phyloP scores from a whole-genome alignment of 2,797 vertebrate species.

The Lepilemur ruficaudatus region DNA sequence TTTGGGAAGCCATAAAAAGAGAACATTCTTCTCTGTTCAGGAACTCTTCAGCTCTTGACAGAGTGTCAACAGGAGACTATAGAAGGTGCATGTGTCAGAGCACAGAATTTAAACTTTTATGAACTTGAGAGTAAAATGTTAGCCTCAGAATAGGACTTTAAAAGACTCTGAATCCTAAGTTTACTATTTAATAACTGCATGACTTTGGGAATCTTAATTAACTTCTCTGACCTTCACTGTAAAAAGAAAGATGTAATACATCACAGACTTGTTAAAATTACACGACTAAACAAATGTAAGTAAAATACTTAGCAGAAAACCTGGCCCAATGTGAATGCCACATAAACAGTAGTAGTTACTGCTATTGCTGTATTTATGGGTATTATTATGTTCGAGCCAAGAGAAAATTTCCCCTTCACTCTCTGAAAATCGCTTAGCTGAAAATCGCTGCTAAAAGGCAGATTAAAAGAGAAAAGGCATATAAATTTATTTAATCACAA shows the following conservation, averaged over 20 bases:
- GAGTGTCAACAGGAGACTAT: not conserved
- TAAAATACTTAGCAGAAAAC: slow-evolving; percentile 28
- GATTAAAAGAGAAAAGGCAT: not conserved
- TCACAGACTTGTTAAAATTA: slow-evolving; percentile 38
- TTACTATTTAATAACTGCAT: not conserved
- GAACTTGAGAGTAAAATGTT: not conserved
- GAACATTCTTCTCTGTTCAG: not conserved
- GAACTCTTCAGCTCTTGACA: not conserved
- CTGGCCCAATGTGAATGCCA: not conserved
- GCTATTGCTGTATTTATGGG: not conserved
- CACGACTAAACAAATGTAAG: not conserved
- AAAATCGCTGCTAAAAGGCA: not conserved
- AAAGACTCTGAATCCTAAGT: not conserved
- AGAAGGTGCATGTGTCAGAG: not conserved
- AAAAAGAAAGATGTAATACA: not conserved
- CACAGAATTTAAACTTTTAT: slow-evolving; percentile 28
- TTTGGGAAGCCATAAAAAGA: not conserved
- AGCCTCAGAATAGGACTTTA: not conserved
- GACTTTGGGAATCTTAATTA: not conserved
- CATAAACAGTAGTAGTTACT: not conserved
- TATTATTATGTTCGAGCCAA: not conserved
- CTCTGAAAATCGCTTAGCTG: not conserved
- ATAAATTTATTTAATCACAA: not conserved
- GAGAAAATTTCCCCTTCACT: not conserved
- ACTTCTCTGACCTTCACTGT: not conserved